Percentiles rank a stretch among this genome's conserved stretches.
phyloP scores from a whole-genome alignment of 2,113 vertebrate species.

The Atractosteus spatula region DNA sequence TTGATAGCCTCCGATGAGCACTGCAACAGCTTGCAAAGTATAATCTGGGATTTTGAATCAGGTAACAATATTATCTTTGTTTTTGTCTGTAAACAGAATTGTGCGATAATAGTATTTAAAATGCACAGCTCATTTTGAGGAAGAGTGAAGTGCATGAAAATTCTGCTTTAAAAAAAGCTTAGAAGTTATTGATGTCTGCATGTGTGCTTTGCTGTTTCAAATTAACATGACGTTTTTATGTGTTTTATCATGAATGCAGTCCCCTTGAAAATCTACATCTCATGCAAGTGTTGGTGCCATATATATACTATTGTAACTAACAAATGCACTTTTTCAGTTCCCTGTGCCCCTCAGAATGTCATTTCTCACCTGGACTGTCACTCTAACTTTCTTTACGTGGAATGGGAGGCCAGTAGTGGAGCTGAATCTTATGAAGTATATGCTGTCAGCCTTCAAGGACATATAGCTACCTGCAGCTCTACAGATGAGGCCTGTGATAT shows the following conservation, averaged over 20 bases:
- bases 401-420: conserved; percentile 46
- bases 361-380: conserved; percentile 39
- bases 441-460: conserved; percentile 40
- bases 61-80: conserved; percentile 37
- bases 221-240: too few species aligned
- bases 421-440: conserved; percentile 54
- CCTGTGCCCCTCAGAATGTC: conserved; percentile 54
- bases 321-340: conserved; percentile 40
- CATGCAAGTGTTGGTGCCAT: too few species aligned
- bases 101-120: too few species aligned
- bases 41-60: conserved; percentile 40
- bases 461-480: conserved; percentile 42
- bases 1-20: conserved; percentile 44
- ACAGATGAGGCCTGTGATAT: conserved; percentile 39
- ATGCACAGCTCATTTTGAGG: too few species aligned
- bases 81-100: too few species aligned
- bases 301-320: too few species aligned
- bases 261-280: too few species aligned
- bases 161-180: too few species aligned
- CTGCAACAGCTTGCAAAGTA: conserved; percentile 52
- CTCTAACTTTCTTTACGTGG: conserved; percentile 41
- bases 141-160: too few species aligned
- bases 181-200: too few species aligned
- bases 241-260: too few species aligned
- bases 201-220: too few species aligned